These are phyloP conservation scores for Athene noctua DNA, from an alignment of 2,113 vertebrate species.

Conservation along the genomic window DNA sequence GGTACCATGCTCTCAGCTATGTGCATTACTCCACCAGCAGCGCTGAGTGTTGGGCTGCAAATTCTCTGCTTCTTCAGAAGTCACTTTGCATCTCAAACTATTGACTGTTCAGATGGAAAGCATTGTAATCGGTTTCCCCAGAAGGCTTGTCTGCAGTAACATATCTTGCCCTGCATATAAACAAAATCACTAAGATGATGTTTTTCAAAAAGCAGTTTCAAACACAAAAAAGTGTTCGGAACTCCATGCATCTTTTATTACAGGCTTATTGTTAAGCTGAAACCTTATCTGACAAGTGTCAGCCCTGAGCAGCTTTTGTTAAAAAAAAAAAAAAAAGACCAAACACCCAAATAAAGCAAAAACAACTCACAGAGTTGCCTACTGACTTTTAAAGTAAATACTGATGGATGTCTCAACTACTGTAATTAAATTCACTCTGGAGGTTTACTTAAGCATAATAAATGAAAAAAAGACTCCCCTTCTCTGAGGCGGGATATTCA, in stretches of 20 bases:
- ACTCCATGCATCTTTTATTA: not conserved
- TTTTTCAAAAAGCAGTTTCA: not conserved
- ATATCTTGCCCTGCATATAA: not conserved
- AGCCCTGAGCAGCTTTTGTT: not conserved
- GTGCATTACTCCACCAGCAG: not conserved
- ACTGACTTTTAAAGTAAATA: not conserved
- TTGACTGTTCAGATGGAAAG: not conserved
- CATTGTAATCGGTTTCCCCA: not conserved
- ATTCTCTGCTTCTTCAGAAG: not conserved
- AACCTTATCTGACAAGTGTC: not conserved
- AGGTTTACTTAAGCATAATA: not conserved
- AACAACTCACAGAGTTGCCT: not conserved
- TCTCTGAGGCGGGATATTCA: not conserved
- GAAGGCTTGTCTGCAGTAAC: not conserved
- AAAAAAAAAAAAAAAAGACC: not conserved
- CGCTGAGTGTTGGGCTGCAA: rapidly evolving
- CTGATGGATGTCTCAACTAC: not conserved
- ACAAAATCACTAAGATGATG: not conserved
- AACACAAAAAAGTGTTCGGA: not conserved
- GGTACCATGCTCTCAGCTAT: not conserved
- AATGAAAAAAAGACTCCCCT: not conserved
- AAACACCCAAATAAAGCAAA: not conserved
- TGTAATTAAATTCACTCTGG: not conserved
- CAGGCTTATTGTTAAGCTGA: not conserved
- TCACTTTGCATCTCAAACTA: not conserved